Base-by-base conservation (phyloP, 1,140 invertebrate species). In the Ostrea edulis region DNA sequence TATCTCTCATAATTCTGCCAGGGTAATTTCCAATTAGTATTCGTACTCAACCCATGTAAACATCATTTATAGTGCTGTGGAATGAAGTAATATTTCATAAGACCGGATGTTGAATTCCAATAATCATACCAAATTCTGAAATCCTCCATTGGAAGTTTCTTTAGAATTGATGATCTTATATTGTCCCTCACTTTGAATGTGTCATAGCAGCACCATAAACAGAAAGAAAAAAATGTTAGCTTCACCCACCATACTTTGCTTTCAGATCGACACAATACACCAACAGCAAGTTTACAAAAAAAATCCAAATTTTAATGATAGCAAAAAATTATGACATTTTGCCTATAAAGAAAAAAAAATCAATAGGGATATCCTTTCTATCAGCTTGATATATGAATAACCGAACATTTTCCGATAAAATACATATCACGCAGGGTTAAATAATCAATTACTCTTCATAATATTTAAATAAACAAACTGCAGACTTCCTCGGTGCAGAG, bases 371-470 rank as follows among this genome's bases (percentile, higher is more conserved):
- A 62, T n/a, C 55, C 29, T 25, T 35, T 77, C 29, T 77, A 25
- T 35, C 68, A 25, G 29, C 25, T 77, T 29, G 22, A 29, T 77
- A 29, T 77, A 77, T 77, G 68, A 77, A 77, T 77, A 77, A 35
- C 9, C 20, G 2, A 14, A 12, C 14, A 29, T 29, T 77, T 77
- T 44, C 29, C 22, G 14, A 77, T 77, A 29, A 77, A 77, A 77
- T 29, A 35, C 68, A 77, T 77, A 14, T 77, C 68, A 77, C 29
- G 35, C 68, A 35, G 25, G 68, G 68, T 77, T 77, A 77, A 35
- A 77, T 77, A 77, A 77, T 77, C 68, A 77, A 77, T 77, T 77
- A 77, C 68, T 77, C 25, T 77, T 9, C 29, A 77, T 25, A 77
- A 77, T 77, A 77, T 77, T n/a, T 77, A 77, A 77, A 77, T 77